Evolutionary conservation across 2,113 vertebrate species (phyloP).

Genomic region (Melanocharis versteri): DNA sequence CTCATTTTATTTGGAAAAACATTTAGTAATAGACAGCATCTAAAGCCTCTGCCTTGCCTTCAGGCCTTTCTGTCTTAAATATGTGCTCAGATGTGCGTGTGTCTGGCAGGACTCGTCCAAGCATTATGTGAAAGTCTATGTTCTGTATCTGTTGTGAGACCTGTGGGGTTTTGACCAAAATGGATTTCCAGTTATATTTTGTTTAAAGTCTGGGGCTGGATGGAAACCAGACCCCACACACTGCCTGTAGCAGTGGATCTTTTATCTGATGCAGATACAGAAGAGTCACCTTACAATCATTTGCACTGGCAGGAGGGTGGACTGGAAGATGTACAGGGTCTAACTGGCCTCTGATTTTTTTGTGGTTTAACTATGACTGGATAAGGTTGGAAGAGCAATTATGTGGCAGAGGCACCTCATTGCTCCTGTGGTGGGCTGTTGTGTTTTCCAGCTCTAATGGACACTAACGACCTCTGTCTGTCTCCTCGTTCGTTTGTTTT

Average conservation of each 20-base stretch:
- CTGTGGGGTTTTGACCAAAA: neutral
- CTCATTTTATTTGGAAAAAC: neutral
- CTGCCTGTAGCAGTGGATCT: neutral
- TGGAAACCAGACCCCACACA: slow-evolving; percentile 5
- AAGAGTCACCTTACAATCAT: neutral
- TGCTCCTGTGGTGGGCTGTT: neutral
- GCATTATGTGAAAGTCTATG: slow-evolving; percentile 12
- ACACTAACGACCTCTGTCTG: neutral
- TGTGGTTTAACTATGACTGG: neutral
- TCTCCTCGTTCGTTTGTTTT: neutral
- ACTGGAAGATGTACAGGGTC: neutral
- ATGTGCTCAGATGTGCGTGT: neutral
- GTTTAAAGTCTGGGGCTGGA: slow-evolving; percentile 43
- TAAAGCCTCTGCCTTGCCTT: neutral
- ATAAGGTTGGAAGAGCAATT: neutral
- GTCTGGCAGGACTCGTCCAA: neutral
- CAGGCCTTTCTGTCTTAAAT: neutral
- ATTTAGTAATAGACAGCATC: neutral
- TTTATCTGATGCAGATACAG: neutral
- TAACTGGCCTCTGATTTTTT: neutral
- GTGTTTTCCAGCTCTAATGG: neutral
- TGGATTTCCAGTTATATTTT: slow-evolving; percentile 39
- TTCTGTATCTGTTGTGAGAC: neutral
- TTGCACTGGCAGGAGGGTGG: neutral
- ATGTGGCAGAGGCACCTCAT: neutral